Evolutionary conservation across 2,888 invertebrate species (phyloP), one percentile per base, ranked within the genome.

Genomic region (Ophion costatus): DNA sequence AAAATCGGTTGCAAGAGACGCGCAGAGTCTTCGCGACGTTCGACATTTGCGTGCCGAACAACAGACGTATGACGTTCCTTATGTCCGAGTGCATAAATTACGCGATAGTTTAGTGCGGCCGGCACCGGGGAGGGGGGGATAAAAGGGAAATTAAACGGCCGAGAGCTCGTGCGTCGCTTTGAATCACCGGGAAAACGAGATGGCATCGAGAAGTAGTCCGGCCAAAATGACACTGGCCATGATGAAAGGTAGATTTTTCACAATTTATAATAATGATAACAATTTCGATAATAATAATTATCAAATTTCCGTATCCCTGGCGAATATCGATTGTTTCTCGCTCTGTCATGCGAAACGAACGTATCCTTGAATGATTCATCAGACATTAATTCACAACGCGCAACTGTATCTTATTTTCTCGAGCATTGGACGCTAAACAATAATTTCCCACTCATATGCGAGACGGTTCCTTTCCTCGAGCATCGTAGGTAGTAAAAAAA

Each of bases 151-250:
- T 76, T 33, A 69, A 57, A 51, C 71, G 66, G 71, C 17, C 24
- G 70, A 38, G 56, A 42, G 71, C 66, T 24, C 59, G 73, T 38
- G 24, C 59, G 70, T 71, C 45, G 45, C 71, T 42, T 61, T 24
- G 75, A 76, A 67, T 56, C 10, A 57, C 45, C 56, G 42, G 29
- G 29, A 33, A 17, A 59, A 24, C 66, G 81, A 81, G 56, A 93
- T 93, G 93, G 91, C 89, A 76, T 90, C 90, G 70, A 93, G 91
- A 80, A 90, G 91, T 11, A 93, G 92, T 87, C 91, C 93, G 24
- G 90, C 88, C 45, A 93, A 93, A 91, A 90, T 93, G 70, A 92
- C 93, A 17, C 87, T 94, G 74, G 91, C 92, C 83, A 93, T 93
- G 94, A 91, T 93, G 83, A 93, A 92, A 89, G 94, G 94, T 94